These are phyloP conservation scores for Limnephilus marmoratus DNA, from an alignment of 2,888 invertebrate species.

Conservation along the genomic window DNA sequence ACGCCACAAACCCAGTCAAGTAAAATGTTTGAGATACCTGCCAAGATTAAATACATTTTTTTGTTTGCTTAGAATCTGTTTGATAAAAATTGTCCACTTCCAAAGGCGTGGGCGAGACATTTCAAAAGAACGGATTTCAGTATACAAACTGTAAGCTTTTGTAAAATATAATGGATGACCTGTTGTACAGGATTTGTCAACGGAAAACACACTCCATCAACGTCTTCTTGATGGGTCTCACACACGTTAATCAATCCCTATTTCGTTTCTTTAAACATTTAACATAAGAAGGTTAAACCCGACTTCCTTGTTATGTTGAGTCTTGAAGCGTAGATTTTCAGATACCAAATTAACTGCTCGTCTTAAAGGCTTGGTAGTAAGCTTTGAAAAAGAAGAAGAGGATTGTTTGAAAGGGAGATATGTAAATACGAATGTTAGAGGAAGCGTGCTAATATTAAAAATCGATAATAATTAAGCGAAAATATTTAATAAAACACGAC, in stretches of 20 bases:
- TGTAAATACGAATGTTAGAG: no score
- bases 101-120: conserved; percentile 7
- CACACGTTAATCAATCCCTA: conserved; percentile 38
- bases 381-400: no score
- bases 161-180: conserved; percentile 50
- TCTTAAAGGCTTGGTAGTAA: neutral
- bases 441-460: no score
- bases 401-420: no score
- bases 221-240: conserved; percentile 25
- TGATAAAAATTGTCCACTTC: neutral
- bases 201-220: conserved; percentile 49
- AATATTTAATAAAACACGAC: no score
- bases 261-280: conserved; percentile 31
- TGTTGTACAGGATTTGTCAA: conserved; percentile 50
- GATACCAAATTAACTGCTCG: neutral
- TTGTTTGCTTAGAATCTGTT: neutral
- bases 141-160: conserved; percentile 31
- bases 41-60: neutral
- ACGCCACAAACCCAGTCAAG: neutral
- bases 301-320: neutral
- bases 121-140: conserved; percentile 6
- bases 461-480: no score
- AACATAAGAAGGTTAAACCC: neutral
- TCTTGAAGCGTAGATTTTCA: neutral
- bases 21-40: neutral